Base-by-base conservation (phyloP, 1,140 invertebrate genomes). In the Plectrocnemia conspersa region DNA sequence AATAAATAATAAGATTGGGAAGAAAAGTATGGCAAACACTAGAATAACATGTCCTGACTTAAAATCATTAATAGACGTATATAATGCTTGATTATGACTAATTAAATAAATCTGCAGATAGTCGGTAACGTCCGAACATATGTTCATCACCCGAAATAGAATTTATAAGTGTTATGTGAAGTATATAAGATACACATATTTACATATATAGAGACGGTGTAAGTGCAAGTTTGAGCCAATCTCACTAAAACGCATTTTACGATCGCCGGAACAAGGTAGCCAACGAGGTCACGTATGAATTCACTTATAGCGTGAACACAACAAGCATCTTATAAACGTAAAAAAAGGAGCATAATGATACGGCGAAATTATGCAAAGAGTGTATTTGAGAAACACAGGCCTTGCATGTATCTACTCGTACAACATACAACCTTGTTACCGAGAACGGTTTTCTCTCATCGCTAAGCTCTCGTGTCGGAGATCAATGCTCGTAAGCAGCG, bases 351-450 rank as follows among this genome's bases (percentile, higher is more conserved):
- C 21, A 35, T 50, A 50, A 50, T 35, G 47, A 50, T 50, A 50
- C 32, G 33, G 22, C 33, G 19, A 16, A 50, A 50, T 50, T 50
- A 50, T 50, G 47, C 47, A 50, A 50, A 50, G 33, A 50, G 47
- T 50, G 32, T 35, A 9, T 29, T 36, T 50, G 25, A n/a, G n/a
- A 18, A 50, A 50, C 47, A 50, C 36, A 50, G 22, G 33, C 19
- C 47, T 23, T 16, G 35, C 10, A n/a, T n/a, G n/a, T n/a, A n/a
- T n/a, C n/a, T n/a, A n/a, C n/a, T n/a, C n/a, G n/a, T n/a, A n/a
- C n/a, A n/a, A n/a, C n/a, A n/a, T n/a, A n/a, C n/a, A n/a, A 16
- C 35, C 35, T 38, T 38, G 35, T 38, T 38, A 38, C 35, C 11
- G 18, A 16, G 15, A 38, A 38, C 11, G 35, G 35, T 38, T 38